Conservation (phyloP, 1,140 invertebrate species). For the Drosophila ercepeae region DNA sequence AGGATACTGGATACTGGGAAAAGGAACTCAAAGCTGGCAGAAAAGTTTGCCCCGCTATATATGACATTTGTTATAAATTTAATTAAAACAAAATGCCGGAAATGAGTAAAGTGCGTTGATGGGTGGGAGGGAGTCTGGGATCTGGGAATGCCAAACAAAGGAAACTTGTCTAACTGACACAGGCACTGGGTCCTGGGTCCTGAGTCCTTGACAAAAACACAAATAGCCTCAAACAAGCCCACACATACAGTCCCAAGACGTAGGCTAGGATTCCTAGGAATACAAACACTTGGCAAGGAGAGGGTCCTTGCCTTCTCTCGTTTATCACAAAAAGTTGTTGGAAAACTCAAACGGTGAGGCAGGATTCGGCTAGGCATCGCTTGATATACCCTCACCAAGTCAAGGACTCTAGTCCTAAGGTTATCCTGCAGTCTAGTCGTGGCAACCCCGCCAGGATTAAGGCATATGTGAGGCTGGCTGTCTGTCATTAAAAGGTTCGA, state of each 20-base stretch:
- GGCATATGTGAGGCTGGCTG: slow-evolving; percentile 1
- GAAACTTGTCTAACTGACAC: slow-evolving; percentile 61
- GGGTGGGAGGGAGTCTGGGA: too few relatives aligned
- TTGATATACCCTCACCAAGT: neutral
- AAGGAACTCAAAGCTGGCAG: too few relatives aligned
- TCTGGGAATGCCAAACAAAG: slow-evolving; percentile 36
- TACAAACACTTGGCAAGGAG: neutral
- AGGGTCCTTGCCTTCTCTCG: neutral
- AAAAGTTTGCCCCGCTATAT: slow-evolving; percentile 39
- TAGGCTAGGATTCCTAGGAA: neutral
- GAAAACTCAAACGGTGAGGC: neutral
- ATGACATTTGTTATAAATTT: slow-evolving; percentile 77
- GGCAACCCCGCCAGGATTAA: neutral
- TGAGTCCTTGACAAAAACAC: slow-evolving; percentile 2
- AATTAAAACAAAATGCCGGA: slow-evolving; percentile 75
- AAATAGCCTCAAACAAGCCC: neutral
- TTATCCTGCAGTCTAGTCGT: too few relatives aligned
- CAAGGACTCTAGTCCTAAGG: too few relatives aligned
- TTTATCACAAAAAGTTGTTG: slow-evolving; percentile 6
- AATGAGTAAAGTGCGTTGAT: slow-evolving; percentile 52
- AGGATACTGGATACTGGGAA: too few relatives aligned
- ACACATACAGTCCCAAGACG: neutral
- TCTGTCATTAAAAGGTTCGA: slow-evolving; percentile 51
- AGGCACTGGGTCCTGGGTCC: neutral
- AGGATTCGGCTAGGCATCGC: neutral